Evolutionary conservation across 2,888 invertebrate species (phyloP), one percentile per base, ranked within the genome.

Genomic region (Drosophila infuscata): DNA sequence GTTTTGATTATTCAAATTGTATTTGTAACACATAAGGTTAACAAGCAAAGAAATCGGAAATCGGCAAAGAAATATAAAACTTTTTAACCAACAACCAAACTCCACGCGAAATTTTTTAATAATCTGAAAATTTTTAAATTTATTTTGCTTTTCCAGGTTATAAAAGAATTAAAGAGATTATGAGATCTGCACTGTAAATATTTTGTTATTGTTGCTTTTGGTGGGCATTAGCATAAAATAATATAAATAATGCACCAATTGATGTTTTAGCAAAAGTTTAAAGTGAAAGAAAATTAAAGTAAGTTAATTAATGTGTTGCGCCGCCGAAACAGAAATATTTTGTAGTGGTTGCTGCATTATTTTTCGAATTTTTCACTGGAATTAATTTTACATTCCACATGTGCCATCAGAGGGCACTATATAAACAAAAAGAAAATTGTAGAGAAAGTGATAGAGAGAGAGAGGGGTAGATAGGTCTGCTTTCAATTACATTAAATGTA

Each of bases 401-500:
- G 30, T 41, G n/a, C 33, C 6, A 38, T 7, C 3, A 8, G 29
- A 12, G 11, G 3, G 0, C 36, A n/a, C 29, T 54, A n/a, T 12
- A 17, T 5, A 6, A 35, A 54, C 3, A 36, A 54, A 46, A 20
- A 17, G 48, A 30, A 30, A n/a, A 3, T 29, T n/a, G n/a, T 25
- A 20, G 35, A 15, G 64, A 8, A 32, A 15, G 36, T n/a, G n/a
- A n/a, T n/a, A 32, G 29, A n/a, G 51, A 54, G 38, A 41, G 15
- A 29, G 38, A 49, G 36, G n/a, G 64, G 32, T 20, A 35, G 32
- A 53, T 35, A 33, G 12, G 35, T 51, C 60, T 70, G 76, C 66
- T 81, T 79, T 79, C 79, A 73, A 81, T 89, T 89, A 85, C 88
- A 91, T 91, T 88, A 78, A 91, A 91, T 88, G 90, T 91, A 88